Base-by-base conservation (phyloP, 2,888 invertebrate genomes). In the Zootermopsis nevadensis region DNA sequence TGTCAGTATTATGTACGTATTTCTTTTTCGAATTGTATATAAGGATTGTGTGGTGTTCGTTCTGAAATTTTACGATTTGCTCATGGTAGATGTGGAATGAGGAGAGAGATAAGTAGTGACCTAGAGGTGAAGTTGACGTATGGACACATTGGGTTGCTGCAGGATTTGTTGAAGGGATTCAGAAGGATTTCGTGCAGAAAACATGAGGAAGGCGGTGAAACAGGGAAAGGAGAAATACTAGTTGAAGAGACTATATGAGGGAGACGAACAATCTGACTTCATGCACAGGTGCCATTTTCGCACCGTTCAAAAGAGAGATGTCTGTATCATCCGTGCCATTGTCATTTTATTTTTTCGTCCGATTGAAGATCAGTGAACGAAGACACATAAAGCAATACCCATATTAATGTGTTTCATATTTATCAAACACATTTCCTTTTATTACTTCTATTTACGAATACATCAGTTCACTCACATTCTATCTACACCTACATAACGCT, bases 151-250 rank as follows among this genome's bases (percentile, higher is more conserved):
- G 38, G 74, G 74, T 42, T 74, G 33, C 74, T 74, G 6, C n/a
- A 24, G 42, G 74, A 74, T 74, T 74, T 74, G 74, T 74, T n/a
- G 35, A 38, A 38, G 33, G 74, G 74, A 74, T 74, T 74, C n/a
- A 12, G 35, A 10, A n/a, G 74, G 74, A 74, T 74, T 74, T 74
- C 2, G 22, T 74, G n/a, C 22, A 35, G 74, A 42, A 38, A 38
- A 74, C 38, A 74, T 24, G 38, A 24, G 38, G 35, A 38, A 74
- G 42, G 38, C 24, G 38, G 24, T 74, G 42, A 38, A 38, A 22
- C 31, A 35, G 74, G 31, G n/a, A 74, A n/a, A 24, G 27, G 33
- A 30, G 33, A 10, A 15, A 69, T 33, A 69, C 69, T 8, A 12
- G n/a, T 8, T n/a, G n/a, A 60, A n/a, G n/a, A 2, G 8, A n/a